Evolutionary conservation across 2,113 vertebrate genomes (phyloP), one percentile per base, ranked within the genome.

Genomic region (Petrocephalus microphthalmus): DNA sequence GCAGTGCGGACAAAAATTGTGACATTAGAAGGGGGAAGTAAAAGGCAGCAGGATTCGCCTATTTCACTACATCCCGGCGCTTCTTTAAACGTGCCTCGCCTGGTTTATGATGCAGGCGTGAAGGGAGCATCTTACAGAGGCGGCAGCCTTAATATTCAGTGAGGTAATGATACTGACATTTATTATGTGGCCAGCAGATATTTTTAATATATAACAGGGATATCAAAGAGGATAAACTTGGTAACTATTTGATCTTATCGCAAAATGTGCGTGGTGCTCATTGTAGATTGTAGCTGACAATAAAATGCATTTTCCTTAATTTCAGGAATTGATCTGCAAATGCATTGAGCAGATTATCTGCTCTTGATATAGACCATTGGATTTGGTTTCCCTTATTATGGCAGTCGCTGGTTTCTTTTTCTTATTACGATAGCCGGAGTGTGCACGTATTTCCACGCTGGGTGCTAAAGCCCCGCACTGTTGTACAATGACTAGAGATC

Each of bases 1-100:
- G 95, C 95, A 96, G 93, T 96, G 95, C 95, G 95, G 94, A 95
- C 93, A 95, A 95, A 93, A 92, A 90, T 37, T 85, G 89, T 89
- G 85, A 89, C 87, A 54, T 85, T 85, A 85, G 87, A 74, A 88
- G 60, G 87, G 45, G 42, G 87, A 83, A 83, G 78, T 37, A 37
- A 83, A 74, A 45, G 71, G n/a, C 45, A 37, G 56, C 29, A 78
- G 33, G 49, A 42, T 54, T 56, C 67, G 22, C 5, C 13, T 56
- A 85, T 85, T 54, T 56, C 22, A 33, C 49, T 54, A 85, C 52
- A 85, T 19, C 25, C 33, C 60, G 25, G n/a, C 22, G 13, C 52
- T 54, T 85, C 15, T 33, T 8, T 33, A 85, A 85, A 56, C 52
- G 25, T 37, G 52, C 25, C 49, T 29, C 29, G 52, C 25, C 29